Evolutionary conservation across 2,797 vertebrate genomes (phyloP).

Genomic region (Crenuchus spilurus): DNA sequence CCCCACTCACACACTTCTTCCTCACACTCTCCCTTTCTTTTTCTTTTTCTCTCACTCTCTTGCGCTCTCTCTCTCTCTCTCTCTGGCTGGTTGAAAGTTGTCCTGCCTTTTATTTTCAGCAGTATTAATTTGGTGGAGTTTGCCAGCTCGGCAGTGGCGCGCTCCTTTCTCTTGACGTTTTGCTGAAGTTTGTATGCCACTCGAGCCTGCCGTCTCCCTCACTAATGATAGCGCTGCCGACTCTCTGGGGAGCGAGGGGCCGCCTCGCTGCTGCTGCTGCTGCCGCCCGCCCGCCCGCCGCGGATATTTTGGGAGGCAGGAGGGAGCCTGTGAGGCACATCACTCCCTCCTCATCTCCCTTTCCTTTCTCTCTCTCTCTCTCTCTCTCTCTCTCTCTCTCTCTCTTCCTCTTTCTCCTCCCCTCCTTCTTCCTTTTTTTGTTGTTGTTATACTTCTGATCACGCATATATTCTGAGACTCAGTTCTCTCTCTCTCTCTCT

Average conservation of each 20-base stretch:
- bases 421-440: slow-evolving; percentile 72
- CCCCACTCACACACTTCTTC: slow-evolving; percentile 33
- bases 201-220: slow-evolving; percentile 82
- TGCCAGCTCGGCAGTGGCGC: slow-evolving; percentile 61
- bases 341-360: slow-evolving; percentile 76
- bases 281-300: slow-evolving; percentile 76
- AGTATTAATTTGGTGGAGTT: slow-evolving; percentile 84
- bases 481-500: slow-evolving; percentile 30
- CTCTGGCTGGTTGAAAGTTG: slow-evolving; percentile 83
- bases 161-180: slow-evolving; percentile 82
- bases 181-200: slow-evolving; percentile 88
- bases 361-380: slow-evolving; percentile 65
- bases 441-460: slow-evolving; percentile 81
- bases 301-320: slow-evolving; percentile 84
- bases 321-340: slow-evolving; percentile 79
- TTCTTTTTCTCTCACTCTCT: slow-evolving; percentile 67
- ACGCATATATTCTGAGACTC: slow-evolving; percentile 68
- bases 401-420: slow-evolving; percentile 54
- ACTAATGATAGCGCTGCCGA: slow-evolving; percentile 84
- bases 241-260: slow-evolving; percentile 83
- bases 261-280: slow-evolving; percentile 66
- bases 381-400: slow-evolving; percentile 55
- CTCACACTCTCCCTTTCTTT: slow-evolving; percentile 58
- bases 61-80: slow-evolving; percentile 65
- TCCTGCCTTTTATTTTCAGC: slow-evolving; percentile 87